These are phyloP conservation scores for Todiramphus chloris DNA, from an alignment of 2,113 vertebrate species.

Conservation along the genomic window DNA sequence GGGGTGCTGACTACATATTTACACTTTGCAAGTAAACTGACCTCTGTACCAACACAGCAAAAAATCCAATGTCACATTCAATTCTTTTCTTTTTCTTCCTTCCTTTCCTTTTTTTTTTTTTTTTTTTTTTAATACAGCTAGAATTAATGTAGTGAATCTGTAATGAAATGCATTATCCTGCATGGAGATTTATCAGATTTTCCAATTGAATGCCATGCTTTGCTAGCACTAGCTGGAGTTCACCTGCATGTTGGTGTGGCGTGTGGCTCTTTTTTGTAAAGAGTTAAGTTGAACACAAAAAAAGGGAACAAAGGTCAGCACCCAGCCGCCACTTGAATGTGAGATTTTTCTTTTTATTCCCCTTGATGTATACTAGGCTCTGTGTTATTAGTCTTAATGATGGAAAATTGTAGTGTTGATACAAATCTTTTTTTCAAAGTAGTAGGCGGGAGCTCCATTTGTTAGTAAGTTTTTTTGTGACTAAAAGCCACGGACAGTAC, in stretches of 20 bases:
- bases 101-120: neutral
- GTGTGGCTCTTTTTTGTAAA: constrained; percentile 93
- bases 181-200: constrained; percentile 89
- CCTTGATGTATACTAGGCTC: constrained; percentile 99
- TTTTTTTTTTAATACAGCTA: constrained; percentile 64
- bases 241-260: constrained; percentile 91
- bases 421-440: constrained; percentile 99
- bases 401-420: constrained; percentile 99
- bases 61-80: constrained; percentile 76
- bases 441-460: constrained; percentile 99
- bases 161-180: constrained; percentile 90
- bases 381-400: constrained; percentile 99
- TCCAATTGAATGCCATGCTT: constrained; percentile 89
- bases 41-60: constrained; percentile 68
- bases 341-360: constrained; percentile 98
- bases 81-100: constrained; percentile 45
- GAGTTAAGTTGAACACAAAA: constrained; percentile 99
- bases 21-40: constrained; percentile 70
- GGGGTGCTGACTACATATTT: constrained; percentile 69
- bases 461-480: constrained; percentile 99
- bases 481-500: constrained; percentile 99
- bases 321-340: constrained; percentile 99
- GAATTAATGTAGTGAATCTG: constrained; percentile 84
- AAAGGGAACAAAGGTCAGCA: constrained; percentile 98
- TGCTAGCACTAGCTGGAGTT: constrained; percentile 88